Base-by-base conservation (phyloP, 2,888 invertebrate genomes). In the Automeris io region DNA sequence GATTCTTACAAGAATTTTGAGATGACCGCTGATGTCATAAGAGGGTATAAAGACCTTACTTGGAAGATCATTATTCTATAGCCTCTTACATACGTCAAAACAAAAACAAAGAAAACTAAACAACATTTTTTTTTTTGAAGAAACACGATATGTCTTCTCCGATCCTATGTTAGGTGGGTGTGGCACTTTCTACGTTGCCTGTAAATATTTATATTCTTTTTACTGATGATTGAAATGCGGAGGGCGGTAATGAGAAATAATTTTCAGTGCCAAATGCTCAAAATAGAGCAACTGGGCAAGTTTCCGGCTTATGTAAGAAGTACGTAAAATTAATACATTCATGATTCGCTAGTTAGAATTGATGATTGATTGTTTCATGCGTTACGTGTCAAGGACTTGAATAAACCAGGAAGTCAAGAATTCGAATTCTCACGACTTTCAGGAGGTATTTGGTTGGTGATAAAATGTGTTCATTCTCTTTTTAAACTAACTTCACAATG, bases 181-280 rank as follows among this genome's bases (percentile, higher is more conserved):
- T 57, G 57, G 45, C 54, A 33, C 33, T 45, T 51, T 33, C 18
- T 35, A 29, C 31, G n/a, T 22, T 16, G 16, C 11, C 18, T 34
- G n/a, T 7, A 18, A 31, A 26, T 22, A 34, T 21, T 29, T 39
- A 39, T 29, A 29, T 37, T n/a, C n/a, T n/a, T 46, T 47, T 51
- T 46, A 35, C 41, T 40, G 37, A 23, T 32, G 41, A 40, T 34
- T 48, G 48, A 57, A 49, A 48, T 45, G 32, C 9, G 18, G 25
- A 19, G 34, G 18, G 18, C 42, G 37, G 43, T 53, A 57, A 57
- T 49, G 50, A 50, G 57, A 49, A 49, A 54, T 44, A 36, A 38
- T 38, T 38, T 26, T 5, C 16, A 33, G 34, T 59, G 57, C 57
- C 57, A 59, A 53, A 44, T 32, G 39, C 34, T 36, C 36, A 40